Conservation (phyloP, 37 sponge, comb jelly and placozoan genomes). For the Mnemiopsis leidyi region DNA sequence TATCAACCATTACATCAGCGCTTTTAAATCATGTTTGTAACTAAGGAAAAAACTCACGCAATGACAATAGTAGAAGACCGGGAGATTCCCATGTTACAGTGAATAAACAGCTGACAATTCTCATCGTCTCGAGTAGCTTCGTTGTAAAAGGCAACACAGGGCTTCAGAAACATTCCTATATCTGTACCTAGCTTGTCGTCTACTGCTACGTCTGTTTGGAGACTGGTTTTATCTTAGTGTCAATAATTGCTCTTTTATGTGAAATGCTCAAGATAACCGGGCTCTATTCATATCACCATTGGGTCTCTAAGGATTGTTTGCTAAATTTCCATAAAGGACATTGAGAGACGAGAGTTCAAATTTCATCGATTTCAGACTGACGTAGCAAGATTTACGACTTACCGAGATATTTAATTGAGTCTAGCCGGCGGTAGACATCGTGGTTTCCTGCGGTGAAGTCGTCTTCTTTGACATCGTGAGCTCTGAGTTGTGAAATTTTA, state of each 20-base stretch:
- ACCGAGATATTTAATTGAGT: slow-evolving; percentile 15
- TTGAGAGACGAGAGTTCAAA: too few relatives aligned
- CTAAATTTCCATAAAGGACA: too few relatives aligned
- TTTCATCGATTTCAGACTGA: too few relatives aligned
- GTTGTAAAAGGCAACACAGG: slow-evolving; percentile 45
- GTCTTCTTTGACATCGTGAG: neutral
- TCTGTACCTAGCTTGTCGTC: slow-evolving; percentile 19
- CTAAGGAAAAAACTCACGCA: slow-evolving; percentile 23
- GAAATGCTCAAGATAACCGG: too few relatives aligned
- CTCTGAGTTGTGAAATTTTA: too few relatives aligned
- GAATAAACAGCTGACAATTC: neutral
- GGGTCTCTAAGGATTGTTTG: too few relatives aligned
- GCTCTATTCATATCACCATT: too few relatives aligned
- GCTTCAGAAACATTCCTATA: slow-evolving; percentile 35
- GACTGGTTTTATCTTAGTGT: neutral
- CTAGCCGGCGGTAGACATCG: neutral
- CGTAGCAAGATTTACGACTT: too few relatives aligned
- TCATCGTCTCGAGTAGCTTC: neutral
- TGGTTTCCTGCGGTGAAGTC: neutral
- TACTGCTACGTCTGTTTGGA: neutral
- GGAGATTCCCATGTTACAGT: slow-evolving; percentile 54
- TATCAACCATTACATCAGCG: too few relatives aligned
- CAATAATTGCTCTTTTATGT: too few relatives aligned
- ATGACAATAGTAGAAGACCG: slow-evolving; percentile 19
- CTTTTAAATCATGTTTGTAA: too few relatives aligned